Percentiles rank a stretch among this genome's conserved stretches.
Evolutionary conservation across 1,140 invertebrate species (phyloP).

Genomic region (Drosophila pectinifera): DNA sequence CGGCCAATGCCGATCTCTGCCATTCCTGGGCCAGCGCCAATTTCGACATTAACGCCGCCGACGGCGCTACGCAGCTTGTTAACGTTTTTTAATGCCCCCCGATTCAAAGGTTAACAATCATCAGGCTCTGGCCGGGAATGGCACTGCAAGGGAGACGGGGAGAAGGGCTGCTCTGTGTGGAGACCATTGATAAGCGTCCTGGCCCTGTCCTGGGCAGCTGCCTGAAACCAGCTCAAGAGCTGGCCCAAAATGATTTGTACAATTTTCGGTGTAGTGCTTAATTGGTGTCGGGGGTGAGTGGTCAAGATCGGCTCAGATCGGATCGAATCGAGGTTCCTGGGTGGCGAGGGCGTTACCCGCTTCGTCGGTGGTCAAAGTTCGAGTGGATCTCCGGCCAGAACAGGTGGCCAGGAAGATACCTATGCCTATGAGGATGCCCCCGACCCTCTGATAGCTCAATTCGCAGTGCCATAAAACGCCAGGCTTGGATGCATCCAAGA

Average conservation of each 20-base stretch:
- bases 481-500: slow-evolving; percentile 20
- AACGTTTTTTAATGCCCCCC: slow-evolving; percentile 74
- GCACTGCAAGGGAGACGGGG: background rate
- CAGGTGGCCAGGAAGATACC: too few relatives aligned
- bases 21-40: slow-evolving; percentile 64
- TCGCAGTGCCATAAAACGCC: slow-evolving; percentile 64
- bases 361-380: slow-evolving; percentile 26
- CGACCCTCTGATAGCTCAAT: slow-evolving; percentile 69
- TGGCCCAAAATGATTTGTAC: slow-evolving; percentile 62
- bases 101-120: slow-evolving; percentile 58
- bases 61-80: slow-evolving; percentile 80
- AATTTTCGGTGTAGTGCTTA: slow-evolving; percentile 63
- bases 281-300: slow-evolving; percentile 57
- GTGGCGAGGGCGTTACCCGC: slow-evolving; percentile 22
- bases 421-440: slow-evolving; percentile 1
- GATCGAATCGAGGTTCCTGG: background rate
- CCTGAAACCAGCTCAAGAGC: background rate
- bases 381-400: background rate
- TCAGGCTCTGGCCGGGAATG: slow-evolving; percentile 24
- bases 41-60: slow-evolving; percentile 80
- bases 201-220: slow-evolving; percentile 30
- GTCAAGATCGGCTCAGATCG: slow-evolving; percentile 6
- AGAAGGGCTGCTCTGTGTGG: too few relatives aligned
- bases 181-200: slow-evolving; percentile 49
- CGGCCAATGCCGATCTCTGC: slow-evolving; percentile 13